phyloP scores from a whole-genome alignment of 1,140 invertebrate species.

The Augochlora pura region DNA sequence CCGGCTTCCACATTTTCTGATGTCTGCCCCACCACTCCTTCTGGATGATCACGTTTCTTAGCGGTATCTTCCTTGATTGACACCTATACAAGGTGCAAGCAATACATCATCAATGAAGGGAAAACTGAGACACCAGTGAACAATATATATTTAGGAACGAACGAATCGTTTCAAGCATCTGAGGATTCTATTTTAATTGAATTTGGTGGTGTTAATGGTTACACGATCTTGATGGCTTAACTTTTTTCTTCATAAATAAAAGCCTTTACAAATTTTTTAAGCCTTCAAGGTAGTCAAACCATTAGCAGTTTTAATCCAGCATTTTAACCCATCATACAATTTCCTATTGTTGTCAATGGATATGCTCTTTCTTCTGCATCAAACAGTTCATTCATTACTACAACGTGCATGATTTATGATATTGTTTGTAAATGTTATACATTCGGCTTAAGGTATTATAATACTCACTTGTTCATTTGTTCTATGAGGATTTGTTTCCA shows the following conservation, averaged over 20 bases:
- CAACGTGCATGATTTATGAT: not conserved
- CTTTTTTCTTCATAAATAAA: too few relatives aligned
- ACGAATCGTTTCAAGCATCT: slow-evolving; percentile 31
- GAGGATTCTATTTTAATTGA: not conserved
- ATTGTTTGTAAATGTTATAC: not conserved
- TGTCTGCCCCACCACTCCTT: slow-evolving; percentile 89
- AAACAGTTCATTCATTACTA: slow-evolving; percentile 41
- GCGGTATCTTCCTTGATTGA: slow-evolving; percentile 52
- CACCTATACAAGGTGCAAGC: slow-evolving; percentile 38
- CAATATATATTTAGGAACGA: slow-evolving; percentile 41
- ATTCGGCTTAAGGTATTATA: not conserved
- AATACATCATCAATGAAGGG: slow-evolving; percentile 53
- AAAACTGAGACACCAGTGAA: slow-evolving; percentile 45
- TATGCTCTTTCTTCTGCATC: not conserved
- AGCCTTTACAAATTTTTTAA: too few relatives aligned
- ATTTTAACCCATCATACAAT: not conserved
- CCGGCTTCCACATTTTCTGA: slow-evolving; percentile 89
- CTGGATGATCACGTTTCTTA: slow-evolving; percentile 69
- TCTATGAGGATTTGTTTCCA: slow-evolving; percentile 83
- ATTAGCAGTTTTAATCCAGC: too few relatives aligned
- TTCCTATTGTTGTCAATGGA: not conserved
- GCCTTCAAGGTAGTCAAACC: too few relatives aligned
- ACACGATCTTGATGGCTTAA: too few relatives aligned
- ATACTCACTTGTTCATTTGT: slow-evolving; percentile 81
- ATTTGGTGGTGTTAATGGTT: too few relatives aligned